Base-by-base conservation (phyloP, 2,888 invertebrate genomes). In the Achlya flavicornis region DNA sequence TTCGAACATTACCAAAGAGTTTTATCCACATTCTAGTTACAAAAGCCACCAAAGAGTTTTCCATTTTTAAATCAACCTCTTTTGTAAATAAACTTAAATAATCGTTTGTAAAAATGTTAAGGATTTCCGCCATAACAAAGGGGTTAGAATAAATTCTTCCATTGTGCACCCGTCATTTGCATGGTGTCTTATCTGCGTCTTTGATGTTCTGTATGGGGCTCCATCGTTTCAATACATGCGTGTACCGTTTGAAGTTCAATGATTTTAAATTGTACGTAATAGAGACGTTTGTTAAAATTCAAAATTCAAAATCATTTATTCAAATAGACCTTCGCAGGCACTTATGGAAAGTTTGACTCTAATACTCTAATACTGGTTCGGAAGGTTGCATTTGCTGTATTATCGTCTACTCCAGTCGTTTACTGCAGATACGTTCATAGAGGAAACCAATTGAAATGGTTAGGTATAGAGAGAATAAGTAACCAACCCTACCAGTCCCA, bases 141-240 rank as follows among this genome's bases (percentile, higher is more conserved):
- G 58, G 35, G 58, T 38, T 35, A 26, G 12, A 58, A 58, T 58
- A 58, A 16, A 38, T 38, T 35, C 16, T 16, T 35, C 58, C 58
- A 58, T 58, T 58, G 58, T 58, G 16, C 8, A 16, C n/a, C 10
- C 35, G 58, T 58, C 58, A 58, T 58, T 35, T 35, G 33, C 58
- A 58, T 58, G 35, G 3, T 32, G 3, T 32, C 35, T 58, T 35
- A 35, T 35, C 35, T 38, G 4, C 0, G 6, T 8, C 38, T 58
- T 58, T 58, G 58, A 58, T 58, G 58, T 58, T 8, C 38, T 12
- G 38, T 58, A 4, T 7, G 38, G 33, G 58, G 33, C 26, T 16
- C 14, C 19, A 58, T 33, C 32, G 4, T 3, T 14, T 33, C n/a
- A n/a, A n/a, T n/a, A 33, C n/a, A n/a, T 58, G 33, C 14, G 53